Base-by-base conservation (phyloP, 2,888 invertebrate species). In the Andrena dorsata region DNA sequence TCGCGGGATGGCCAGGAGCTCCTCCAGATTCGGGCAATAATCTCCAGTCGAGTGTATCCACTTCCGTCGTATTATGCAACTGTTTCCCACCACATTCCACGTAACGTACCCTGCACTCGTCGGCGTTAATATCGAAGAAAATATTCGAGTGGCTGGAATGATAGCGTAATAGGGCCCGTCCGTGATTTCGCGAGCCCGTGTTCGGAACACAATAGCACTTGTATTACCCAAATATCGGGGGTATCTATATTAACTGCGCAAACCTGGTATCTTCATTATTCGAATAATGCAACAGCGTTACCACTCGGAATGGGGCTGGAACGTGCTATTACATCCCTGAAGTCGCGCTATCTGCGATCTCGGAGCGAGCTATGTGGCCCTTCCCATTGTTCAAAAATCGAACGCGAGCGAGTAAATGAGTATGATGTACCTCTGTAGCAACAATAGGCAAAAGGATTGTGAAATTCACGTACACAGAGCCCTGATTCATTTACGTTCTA, bases 191-290 rank as follows among this genome's bases (percentile, higher is more conserved):
- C 30, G 41, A 61, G 7, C 63, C n/a, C 32, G 51, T 41, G 66
- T 63, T n/a, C 70, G 63, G 51, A 26, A 64, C 76, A 72, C 65
- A 73, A 80, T 80, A 35, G 26, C 49, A 76, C 82, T 82, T 47
- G 82, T 68, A 68, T 81, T 81, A 75, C 76, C 66, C 71, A 82
- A 82, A 82, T 81, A 82, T 81, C 76, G 64, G 56, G 71, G 53
- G 6, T 73, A 77, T 66, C 71, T 73, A 30, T 72, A 77, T 83
- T 72, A 83, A 69, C 76, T 73, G 73, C 30, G 23, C 72, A 72
- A 76, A 82, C 51, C 82, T 72, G 82, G 76, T 82, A 82, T 76
- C 82, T 82, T 82, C 82, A 70, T 83, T 77, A 83, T 70, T 69
- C 82, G 76, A 26, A 64, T 68, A 77, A 76, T 41, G 56, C 64